These are phyloP conservation scores for Melierax canorus DNA, from an alignment of 2,113 vertebrate genomes.

Conservation along the genomic window DNA sequence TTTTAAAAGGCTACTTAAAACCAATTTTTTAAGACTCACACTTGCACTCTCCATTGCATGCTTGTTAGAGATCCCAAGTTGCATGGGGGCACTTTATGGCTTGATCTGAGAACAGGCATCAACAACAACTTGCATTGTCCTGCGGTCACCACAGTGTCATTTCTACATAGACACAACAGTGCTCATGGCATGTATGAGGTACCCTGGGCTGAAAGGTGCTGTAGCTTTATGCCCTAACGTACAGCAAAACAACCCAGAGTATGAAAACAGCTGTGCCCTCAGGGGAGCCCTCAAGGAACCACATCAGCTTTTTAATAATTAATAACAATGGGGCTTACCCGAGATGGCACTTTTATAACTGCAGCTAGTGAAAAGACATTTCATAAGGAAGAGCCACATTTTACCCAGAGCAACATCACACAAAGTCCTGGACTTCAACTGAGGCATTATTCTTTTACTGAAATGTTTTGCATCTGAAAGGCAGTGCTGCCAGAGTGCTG, in stretches of 20 bases:
- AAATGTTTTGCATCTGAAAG: neutral
- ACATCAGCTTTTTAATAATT: neutral
- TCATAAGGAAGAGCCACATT: neutral
- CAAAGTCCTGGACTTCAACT: neutral
- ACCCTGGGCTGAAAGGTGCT: neutral
- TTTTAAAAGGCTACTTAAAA: neutral
- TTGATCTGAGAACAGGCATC: neutral
- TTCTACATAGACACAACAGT: fast-evolving
- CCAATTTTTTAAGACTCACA: neutral
- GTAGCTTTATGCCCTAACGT: neutral
- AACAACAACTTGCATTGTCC: neutral
- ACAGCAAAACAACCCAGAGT: neutral
- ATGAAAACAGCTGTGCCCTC: neutral
- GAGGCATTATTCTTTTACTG: neutral
- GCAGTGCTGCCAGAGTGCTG: neutral
- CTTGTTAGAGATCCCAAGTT: neutral
- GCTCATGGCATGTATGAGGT: fast-evolving
- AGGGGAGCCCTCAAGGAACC: neutral
- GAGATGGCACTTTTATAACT: neutral
- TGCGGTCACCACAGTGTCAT: neutral
- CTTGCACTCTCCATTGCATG: neutral
- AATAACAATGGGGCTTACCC: neutral
- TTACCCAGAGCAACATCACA: neutral
- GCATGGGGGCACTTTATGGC: too few relatives aligned
- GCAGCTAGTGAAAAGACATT: neutral